Percentiles rank a stretch among this genome's conserved stretches.
Evolutionary conservation across 2,888 invertebrate species (phyloP).

Genomic region (Cosmia trapezina): DNA sequence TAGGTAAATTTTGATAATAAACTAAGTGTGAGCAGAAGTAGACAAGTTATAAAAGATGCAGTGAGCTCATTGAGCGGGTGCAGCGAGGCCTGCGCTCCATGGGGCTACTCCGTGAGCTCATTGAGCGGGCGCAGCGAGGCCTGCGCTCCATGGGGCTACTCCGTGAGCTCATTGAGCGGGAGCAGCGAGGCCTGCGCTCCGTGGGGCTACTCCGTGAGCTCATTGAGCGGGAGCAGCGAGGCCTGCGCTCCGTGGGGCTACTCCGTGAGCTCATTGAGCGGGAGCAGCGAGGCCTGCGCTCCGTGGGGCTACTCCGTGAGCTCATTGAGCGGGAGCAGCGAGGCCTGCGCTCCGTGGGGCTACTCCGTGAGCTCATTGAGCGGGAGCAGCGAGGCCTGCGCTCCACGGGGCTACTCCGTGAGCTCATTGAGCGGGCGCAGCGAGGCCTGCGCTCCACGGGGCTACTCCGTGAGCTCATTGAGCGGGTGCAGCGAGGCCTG

Average conservation of each 20-base stretch:
- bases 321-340: slow-evolving; percentile 32
- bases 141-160: slow-evolving; percentile 60
- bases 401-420: slow-evolving; percentile 60
- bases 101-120: slow-evolving; percentile 54
- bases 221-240: slow-evolving; percentile 34
- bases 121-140: slow-evolving; percentile 32
- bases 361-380: slow-evolving; percentile 46
- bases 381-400: slow-evolving; percentile 30
- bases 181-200: slow-evolving; percentile 45
- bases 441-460: slow-evolving; percentile 56
- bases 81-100: slow-evolving; percentile 52
- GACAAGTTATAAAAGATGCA: slow-evolving; percentile 56
- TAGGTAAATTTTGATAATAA: background rate
- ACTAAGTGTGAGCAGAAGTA: slow-evolving; percentile 29
- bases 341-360: slow-evolving; percentile 58
- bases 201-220: slow-evolving; percentile 57
- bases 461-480: slow-evolving; percentile 50
- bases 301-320: slow-evolving; percentile 58
- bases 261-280: slow-evolving; percentile 42
- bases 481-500: slow-evolving; percentile 30
- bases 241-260: slow-evolving; percentile 59
- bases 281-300: slow-evolving; percentile 38
- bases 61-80: slow-evolving; percentile 37
- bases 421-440: slow-evolving; percentile 34
- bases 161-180: slow-evolving; percentile 40